Evolutionary conservation across 2,113 vertebrate species (phyloP).

Genomic region (Mastomys coucha): DNA sequence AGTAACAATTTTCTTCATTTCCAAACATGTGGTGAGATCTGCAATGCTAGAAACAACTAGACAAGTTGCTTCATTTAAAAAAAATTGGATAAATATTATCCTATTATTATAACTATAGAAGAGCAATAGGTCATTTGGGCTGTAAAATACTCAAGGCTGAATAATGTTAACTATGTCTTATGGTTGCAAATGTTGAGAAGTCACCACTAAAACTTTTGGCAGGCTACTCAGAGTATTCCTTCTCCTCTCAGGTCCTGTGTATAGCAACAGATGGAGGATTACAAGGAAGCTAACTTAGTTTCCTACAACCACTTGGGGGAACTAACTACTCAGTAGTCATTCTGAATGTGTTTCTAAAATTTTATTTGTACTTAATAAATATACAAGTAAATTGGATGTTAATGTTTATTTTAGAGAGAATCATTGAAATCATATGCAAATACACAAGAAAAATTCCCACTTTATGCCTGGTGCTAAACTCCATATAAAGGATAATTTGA

Average conservation of each 20-base stretch:
- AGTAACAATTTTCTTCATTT: background rate
- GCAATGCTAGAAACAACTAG: background rate
- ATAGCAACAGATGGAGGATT: rapidly evolving
- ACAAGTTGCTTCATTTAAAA: background rate
- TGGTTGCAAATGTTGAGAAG: background rate
- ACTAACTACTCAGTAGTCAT: background rate
- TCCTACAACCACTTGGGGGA: background rate
- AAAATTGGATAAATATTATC: background rate
- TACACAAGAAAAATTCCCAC: background rate
- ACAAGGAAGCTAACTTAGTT: background rate
- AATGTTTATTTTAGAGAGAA: background rate
- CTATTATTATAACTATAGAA: background rate
- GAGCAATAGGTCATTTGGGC: background rate
- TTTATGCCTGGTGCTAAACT: background rate
- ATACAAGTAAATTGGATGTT: no score
- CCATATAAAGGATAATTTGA: background rate
- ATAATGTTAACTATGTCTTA: background rate
- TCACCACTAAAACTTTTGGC: background rate
- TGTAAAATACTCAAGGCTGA: background rate
- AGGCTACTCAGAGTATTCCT: background rate
- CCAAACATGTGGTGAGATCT: background rate
- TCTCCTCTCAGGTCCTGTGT: background rate
- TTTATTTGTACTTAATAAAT: background rate
- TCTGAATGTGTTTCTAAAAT: no score
- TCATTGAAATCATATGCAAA: background rate